Evolutionary conservation across 2,888 invertebrate species (phyloP).

Genomic region (Helobdella robusta): DNA sequence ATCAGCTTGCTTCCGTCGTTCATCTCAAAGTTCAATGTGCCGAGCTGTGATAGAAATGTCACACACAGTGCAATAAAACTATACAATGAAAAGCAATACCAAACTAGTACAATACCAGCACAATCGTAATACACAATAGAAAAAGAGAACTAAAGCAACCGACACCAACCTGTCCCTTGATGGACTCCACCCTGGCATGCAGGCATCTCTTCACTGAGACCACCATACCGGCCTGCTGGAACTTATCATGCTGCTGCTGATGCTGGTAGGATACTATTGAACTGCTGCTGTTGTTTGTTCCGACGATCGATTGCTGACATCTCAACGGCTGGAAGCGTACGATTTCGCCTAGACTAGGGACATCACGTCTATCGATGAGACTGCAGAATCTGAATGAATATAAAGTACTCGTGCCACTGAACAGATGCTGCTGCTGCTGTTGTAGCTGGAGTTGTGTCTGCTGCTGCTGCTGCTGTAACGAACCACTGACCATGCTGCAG

Average conservation of each 20-base stretch:
- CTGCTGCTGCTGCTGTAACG: constrained; percentile 3
- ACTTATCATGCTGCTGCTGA: constrained; percentile 5
- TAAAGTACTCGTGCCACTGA: not conserved
- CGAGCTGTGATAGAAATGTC: not conserved
- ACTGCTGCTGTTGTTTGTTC: not conserved
- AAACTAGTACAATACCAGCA: too few relatives aligned
- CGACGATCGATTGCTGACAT: not conserved
- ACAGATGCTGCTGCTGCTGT: not conserved
- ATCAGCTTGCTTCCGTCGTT: constrained; percentile 10
- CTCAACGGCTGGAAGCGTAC: constrained; percentile 20
- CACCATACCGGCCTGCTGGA: constrained; percentile 21
- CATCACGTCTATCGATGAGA: constrained; percentile 18
- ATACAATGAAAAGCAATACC: too few relatives aligned
- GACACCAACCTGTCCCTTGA: constrained; percentile 15
- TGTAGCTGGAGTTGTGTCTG: not conserved
- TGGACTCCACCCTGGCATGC: constrained; percentile 17
- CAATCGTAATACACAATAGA: too few relatives aligned
- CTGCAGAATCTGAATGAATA: constrained; percentile 20
- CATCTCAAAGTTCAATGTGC: constrained; percentile 18
- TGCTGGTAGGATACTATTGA: too few relatives aligned
- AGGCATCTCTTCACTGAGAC: constrained; percentile 24
- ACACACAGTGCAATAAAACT: too few relatives aligned
- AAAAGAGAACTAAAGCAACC: too few relatives aligned
- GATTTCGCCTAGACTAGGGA: constrained; percentile 15
- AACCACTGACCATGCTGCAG: not conserved